Evolutionary conservation across 2,797 vertebrate genomes (phyloP).

Genomic region (Pseudochirops cupreus): DNA sequence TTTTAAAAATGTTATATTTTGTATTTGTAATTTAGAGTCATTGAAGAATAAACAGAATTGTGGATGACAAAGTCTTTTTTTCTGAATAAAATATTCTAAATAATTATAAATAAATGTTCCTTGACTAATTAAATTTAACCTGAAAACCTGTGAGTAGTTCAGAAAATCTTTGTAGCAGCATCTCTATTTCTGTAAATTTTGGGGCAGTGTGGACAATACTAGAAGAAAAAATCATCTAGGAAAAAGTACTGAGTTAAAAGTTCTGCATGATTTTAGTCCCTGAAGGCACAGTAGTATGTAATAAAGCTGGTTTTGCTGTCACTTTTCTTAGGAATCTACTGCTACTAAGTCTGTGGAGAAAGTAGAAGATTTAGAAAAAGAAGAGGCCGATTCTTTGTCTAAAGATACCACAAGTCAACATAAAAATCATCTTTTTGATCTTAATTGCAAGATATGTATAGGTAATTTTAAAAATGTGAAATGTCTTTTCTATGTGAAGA

Average conservation of each 20-base stretch:
- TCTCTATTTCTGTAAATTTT: background rate
- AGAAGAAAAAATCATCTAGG: constrained; percentile 30
- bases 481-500: background rate
- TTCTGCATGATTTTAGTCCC: constrained; percentile 48
- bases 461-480: constrained; percentile 85
- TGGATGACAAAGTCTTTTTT: background rate
- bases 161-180: background rate
- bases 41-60: background rate
- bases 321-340: constrained; percentile 85
- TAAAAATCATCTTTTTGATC: constrained; percentile 98
- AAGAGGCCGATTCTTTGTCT: constrained; percentile 86
- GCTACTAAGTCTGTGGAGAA: constrained; percentile 88
- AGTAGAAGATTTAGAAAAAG: constrained; percentile 87
- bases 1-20: too few relatives aligned
- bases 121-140: background rate
- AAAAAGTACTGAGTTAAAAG: constrained; percentile 24
- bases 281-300: constrained; percentile 21
- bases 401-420: constrained; percentile 95
- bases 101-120: background rate
- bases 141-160: constrained; percentile 8
- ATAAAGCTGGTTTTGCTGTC: constrained; percentile 61
- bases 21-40: background rate
- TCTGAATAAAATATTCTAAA: background rate
- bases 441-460: constrained; percentile 99
- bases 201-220: background rate